These are phyloP conservation scores for Pseudocheirus occidentalis DNA, from an alignment of 2,797 vertebrate genomes.

Conservation along the genomic window DNA sequence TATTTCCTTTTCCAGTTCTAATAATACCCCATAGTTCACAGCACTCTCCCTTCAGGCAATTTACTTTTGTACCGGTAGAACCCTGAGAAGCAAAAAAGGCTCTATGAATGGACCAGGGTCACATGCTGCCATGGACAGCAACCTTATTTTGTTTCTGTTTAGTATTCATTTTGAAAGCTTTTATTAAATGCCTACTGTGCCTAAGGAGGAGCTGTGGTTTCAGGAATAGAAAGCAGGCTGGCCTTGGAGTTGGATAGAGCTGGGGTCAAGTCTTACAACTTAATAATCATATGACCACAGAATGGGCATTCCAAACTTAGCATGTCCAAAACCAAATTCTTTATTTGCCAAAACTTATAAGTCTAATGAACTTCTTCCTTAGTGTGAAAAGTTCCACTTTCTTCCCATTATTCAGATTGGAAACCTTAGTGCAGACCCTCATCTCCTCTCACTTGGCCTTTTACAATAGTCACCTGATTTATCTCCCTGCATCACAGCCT, in stretches of 20 bases:
- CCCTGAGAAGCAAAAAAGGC: not conserved
- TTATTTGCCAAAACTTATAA: not conserved
- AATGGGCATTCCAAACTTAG: not conserved
- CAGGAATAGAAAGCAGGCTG: not conserved
- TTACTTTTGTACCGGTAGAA: not conserved
- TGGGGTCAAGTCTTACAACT: not conserved
- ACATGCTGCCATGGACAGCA: not conserved
- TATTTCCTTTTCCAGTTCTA: not conserved
- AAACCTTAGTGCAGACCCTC: not conserved
- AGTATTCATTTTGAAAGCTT: not conserved
- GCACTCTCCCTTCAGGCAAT: not conserved
- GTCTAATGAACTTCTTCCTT: not conserved
- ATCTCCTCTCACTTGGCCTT: not conserved
- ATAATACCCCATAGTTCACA: not conserved
- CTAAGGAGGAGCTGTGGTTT: not conserved
- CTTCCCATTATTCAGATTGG: not conserved
- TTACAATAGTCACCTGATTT: not conserved
- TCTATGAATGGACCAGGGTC: not conserved
- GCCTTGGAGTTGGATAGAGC: not conserved
- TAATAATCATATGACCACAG: not conserved
- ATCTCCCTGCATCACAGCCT: not conserved
- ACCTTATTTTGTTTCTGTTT: not conserved
- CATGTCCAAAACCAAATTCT: not conserved
- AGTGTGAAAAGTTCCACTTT: not conserved
- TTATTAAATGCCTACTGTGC: not conserved